phyloP scores from a whole-genome alignment of 2,113 vertebrate species.

The Sylvilagus bachmani region DNA sequence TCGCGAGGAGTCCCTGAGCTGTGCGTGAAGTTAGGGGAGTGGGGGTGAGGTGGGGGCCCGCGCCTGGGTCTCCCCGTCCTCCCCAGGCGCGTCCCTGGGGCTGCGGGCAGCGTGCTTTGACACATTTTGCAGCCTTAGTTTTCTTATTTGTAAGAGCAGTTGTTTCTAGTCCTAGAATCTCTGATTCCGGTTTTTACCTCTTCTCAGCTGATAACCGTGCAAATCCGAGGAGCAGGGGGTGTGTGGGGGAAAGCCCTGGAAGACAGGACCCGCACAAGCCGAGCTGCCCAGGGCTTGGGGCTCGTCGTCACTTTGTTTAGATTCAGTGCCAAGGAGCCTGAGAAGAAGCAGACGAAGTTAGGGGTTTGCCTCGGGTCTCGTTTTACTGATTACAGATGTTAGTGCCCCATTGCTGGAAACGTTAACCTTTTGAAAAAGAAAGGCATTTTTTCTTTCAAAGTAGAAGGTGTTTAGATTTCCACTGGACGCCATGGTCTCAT shows the following conservation, averaged over 20 bases:
- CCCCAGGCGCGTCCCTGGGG: neutral
- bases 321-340: neutral
- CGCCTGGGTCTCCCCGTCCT: neutral
- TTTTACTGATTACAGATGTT: neutral
- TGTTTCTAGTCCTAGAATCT: neutral
- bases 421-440: neutral
- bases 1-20: neutral
- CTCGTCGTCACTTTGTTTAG: neutral
- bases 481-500: neutral
- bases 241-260: neutral
- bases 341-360: neutral
- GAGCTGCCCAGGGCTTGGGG: neutral
- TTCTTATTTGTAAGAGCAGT: constrained; percentile 12
- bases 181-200: neutral
- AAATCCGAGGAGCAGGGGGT: neutral
- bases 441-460: constrained; percentile 10
- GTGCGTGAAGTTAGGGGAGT: neutral
- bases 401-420: constrained; percentile 2
- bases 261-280: neutral
- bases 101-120: neutral
- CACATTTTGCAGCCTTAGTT: neutral
- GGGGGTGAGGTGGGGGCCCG: neutral
- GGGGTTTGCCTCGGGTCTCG: neutral
- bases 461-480: constrained; percentile 51
- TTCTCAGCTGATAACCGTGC: neutral